phyloP scores from a whole-genome alignment of 1,140 invertebrate genomes.

The Gonioctena quinquepunctata region DNA sequence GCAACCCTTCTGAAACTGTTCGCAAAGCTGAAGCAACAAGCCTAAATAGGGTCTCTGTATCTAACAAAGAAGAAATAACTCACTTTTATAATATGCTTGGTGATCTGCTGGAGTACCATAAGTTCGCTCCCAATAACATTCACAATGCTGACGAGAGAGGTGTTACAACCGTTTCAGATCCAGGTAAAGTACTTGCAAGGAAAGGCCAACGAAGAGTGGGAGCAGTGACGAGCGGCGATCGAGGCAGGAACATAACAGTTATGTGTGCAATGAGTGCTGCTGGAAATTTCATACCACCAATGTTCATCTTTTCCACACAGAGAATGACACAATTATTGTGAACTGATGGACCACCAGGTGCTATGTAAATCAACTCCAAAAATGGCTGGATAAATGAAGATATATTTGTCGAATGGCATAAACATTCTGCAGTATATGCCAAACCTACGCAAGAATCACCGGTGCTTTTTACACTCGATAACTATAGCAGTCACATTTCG shows the following conservation, averaged over 20 bases:
- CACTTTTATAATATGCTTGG: constrained; percentile 45
- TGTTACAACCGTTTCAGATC: constrained; percentile 5
- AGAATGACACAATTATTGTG: constrained; percentile 28
- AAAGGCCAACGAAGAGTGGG: constrained; percentile 19
- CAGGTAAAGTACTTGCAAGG: constrained; percentile 10
- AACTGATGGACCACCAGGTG: constrained; percentile 44
- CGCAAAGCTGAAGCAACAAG: constrained; percentile 39
- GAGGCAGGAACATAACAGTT: constrained; percentile 25
- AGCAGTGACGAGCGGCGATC: constrained; percentile 16
- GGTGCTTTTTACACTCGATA: constrained; percentile 45
- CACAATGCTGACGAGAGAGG: constrained; percentile 24
- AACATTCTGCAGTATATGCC: constrained; percentile 19
- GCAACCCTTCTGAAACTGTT: constrained; percentile 22
- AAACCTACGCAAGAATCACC: constrained; percentile 37
- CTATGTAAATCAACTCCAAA: constrained; percentile 37
- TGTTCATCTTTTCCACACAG: constrained; percentile 30
- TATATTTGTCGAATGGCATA: constrained; percentile 24
- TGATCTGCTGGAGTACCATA: constrained; percentile 12
- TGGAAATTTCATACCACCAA: constrained; percentile 19
- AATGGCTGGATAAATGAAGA: constrained; percentile 47
- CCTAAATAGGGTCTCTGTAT: constrained; percentile 31
- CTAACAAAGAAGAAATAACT: constrained; percentile 31
- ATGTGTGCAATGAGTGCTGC: constrained; percentile 29
- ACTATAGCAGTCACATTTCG: constrained; percentile 35
- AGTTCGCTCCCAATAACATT: background rate